Evolutionary conservation across 2,888 invertebrate species (phyloP).

Genomic region (Candidula unifasciata): DNA sequence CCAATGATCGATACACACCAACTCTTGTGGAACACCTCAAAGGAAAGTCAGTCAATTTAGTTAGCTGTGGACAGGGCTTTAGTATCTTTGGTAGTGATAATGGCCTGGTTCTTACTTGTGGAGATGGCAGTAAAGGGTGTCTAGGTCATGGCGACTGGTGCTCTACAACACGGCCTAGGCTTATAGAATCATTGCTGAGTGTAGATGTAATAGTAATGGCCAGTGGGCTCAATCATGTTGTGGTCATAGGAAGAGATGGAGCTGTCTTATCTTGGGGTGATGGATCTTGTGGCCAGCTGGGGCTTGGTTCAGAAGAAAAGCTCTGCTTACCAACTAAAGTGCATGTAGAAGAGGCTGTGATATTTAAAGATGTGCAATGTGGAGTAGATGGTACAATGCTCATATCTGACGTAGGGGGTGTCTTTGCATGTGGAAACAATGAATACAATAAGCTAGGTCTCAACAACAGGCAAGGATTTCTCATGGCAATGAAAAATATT

Average conservation of each 20-base stretch:
- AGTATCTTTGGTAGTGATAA: conserved; percentile 84
- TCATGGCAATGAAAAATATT: conserved; percentile 79
- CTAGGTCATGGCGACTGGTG: conserved; percentile 84
- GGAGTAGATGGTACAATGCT: conserved; percentile 83
- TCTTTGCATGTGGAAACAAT: conserved; percentile 84
- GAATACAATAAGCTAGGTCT: conserved; percentile 84
- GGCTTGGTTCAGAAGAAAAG: conserved; percentile 80
- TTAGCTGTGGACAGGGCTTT: conserved; percentile 83
- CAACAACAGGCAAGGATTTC: conserved; percentile 79
- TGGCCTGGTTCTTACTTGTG: conserved; percentile 85
- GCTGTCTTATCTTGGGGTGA: conserved; percentile 84
- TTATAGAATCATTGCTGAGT: conserved; percentile 80
- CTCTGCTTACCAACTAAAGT: conserved; percentile 79
- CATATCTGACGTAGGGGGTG: conserved; percentile 81
- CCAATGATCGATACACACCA: conserved; percentile 80
- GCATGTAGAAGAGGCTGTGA: conserved; percentile 79
- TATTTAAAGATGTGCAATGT: conserved; percentile 81
- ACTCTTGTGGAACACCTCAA: conserved; percentile 82
- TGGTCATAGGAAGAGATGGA: conserved; percentile 82
- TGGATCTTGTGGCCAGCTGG: conserved; percentile 82
- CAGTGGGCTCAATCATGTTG: conserved; percentile 83
- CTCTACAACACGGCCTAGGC: conserved; percentile 81
- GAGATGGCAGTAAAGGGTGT: conserved; percentile 82
- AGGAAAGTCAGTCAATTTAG: conserved; percentile 82
- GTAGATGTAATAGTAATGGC: conserved; percentile 82